Conservation (phyloP, 2,888 invertebrate species). For the Pollenia griseotomentosa region DNA sequence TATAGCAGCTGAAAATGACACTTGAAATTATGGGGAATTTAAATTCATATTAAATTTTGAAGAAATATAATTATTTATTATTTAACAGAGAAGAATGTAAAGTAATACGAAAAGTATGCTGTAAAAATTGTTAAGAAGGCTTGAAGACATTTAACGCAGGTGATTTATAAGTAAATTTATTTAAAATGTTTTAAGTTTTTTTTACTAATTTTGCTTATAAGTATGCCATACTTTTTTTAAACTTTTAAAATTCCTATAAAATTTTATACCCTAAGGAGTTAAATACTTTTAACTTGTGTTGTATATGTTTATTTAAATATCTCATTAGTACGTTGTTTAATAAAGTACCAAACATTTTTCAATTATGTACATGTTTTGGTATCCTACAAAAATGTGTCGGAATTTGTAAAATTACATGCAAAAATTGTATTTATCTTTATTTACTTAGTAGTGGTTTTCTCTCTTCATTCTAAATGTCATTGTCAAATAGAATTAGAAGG, state of each 20-base stretch:
- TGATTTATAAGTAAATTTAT: too few species aligned
- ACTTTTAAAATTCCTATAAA: too few species aligned
- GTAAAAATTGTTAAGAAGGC: background rate
- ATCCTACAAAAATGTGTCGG: background rate
- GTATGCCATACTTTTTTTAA: too few species aligned
- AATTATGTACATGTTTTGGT: background rate
- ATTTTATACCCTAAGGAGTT: too few species aligned
- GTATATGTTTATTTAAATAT: background rate
- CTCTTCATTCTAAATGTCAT: constrained; percentile 15
- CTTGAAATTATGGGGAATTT: background rate
- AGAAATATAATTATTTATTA: too few species aligned
- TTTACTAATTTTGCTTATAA: too few species aligned
- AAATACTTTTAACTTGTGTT: too few species aligned
- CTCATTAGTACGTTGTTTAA: background rate
- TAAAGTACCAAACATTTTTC: background rate
- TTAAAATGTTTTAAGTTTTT: too few species aligned
- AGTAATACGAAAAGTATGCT: background rate
- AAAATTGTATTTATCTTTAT: constrained; percentile 9
- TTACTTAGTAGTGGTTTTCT: background rate
- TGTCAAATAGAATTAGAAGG: constrained; percentile 19
- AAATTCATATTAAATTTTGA: background rate
- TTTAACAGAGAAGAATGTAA: too few species aligned
- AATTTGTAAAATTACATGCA: constrained; percentile 1
- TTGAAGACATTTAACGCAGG: too few species aligned
- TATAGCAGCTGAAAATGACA: constrained; percentile 32